A percentile compares a stretch with the other conserved stretches of the same genome.
Conservation (phyloP, 2,113 vertebrate species). For the Labeo catla region DNA sequence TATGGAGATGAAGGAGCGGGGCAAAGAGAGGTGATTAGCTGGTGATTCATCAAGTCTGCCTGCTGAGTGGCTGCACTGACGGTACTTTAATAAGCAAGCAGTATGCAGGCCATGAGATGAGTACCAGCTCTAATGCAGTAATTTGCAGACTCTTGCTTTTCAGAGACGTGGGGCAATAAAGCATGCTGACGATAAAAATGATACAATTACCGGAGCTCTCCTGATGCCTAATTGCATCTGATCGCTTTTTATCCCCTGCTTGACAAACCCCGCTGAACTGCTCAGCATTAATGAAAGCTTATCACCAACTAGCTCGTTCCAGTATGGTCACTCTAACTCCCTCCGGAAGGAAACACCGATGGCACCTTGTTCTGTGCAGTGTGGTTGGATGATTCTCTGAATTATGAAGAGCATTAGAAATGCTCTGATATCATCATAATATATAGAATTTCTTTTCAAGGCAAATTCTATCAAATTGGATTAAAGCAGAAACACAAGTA, state of each 20-base stretch:
- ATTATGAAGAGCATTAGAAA: slow-evolving; percentile 43
- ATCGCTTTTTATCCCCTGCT: slow-evolving; percentile 51
- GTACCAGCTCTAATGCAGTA: slow-evolving; percentile 52
- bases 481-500: background rate
- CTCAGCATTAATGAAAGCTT: slow-evolving; percentile 51
- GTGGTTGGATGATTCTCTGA: slow-evolving; percentile 38
- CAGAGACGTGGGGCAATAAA: slow-evolving; percentile 50
- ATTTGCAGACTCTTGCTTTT: slow-evolving; percentile 57
- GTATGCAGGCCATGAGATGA: slow-evolving; percentile 45
- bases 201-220: slow-evolving; percentile 59
- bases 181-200: slow-evolving; percentile 58
- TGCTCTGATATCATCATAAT: slow-evolving; percentile 36
- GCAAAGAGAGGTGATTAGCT: slow-evolving; percentile 47
- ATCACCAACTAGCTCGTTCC: background rate
- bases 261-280: slow-evolving; percentile 51
- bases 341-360: background rate
- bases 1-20: slow-evolving; percentile 25
- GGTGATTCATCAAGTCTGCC: slow-evolving; percentile 56
- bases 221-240: slow-evolving; percentile 58
- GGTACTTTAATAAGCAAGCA: slow-evolving; percentile 55
- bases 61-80: slow-evolving; percentile 48
- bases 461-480: background rate
- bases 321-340: slow-evolving; percentile 7
- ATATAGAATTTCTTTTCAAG: background rate
- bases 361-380: slow-evolving; percentile 31